Evolutionary conservation across 2,113 vertebrate species (phyloP).

Genomic region (Sebastes schlegelii): DNA sequence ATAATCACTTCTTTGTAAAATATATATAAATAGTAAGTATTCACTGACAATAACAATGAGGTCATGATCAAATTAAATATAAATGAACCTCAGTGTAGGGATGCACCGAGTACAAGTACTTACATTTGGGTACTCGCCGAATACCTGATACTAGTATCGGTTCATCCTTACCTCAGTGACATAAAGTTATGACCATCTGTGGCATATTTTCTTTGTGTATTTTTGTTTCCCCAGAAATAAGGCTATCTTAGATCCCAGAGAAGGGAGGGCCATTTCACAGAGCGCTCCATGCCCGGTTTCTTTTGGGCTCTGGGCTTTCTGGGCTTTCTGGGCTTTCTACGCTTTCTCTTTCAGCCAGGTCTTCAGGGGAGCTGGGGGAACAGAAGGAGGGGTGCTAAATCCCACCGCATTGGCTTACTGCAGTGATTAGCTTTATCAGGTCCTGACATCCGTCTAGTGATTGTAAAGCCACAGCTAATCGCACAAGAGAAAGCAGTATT

Average conservation of each 20-base stretch:
- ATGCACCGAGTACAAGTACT: too few species aligned
- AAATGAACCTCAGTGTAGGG: background rate
- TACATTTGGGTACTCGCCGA: too few species aligned
- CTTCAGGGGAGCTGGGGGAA: conserved; percentile 27
- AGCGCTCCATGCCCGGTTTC: conserved; percentile 8
- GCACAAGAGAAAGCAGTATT: conserved; percentile 63
- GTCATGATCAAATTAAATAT: background rate
- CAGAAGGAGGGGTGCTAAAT: conserved; percentile 59
- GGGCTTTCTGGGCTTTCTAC: conserved; percentile 33
- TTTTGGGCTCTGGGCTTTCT: conserved; percentile 43
- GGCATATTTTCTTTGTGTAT: background rate
- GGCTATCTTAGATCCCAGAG: background rate
- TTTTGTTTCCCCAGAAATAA: conserved; percentile 10
- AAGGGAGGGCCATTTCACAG: background rate
- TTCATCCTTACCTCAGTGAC: background rate
- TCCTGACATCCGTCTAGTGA: conserved; percentile 75
- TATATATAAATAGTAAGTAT: background rate
- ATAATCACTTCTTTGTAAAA: background rate
- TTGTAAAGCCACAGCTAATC: conserved; percentile 76
- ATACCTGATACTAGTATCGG: too few species aligned
- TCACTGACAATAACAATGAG: background rate
- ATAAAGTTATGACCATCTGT: background rate
- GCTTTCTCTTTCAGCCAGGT: conserved; percentile 56
- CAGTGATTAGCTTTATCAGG: conserved; percentile 82
- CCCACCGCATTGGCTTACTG: conserved; percentile 67